Evolutionary conservation across 2,113 vertebrate species (phyloP), one percentile per base, ranked within the genome.

Genomic region (Turdus rufiventris): DNA sequence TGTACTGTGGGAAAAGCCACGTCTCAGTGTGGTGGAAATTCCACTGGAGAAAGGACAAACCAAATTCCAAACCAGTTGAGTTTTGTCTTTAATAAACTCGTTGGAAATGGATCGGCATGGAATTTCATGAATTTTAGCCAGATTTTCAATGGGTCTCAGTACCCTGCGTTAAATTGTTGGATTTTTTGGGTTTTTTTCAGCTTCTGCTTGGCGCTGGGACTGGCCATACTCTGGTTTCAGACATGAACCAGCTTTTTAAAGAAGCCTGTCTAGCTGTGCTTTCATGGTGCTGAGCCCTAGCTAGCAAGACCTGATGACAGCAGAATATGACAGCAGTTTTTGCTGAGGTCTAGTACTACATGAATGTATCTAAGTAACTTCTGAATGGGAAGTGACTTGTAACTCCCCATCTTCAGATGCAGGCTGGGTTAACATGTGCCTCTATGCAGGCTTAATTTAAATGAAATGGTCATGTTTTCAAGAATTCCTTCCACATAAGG

Each of bases 11-110:
- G 65, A 79, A 91, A 85, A 85, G 58, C 61, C 85, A 63, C 67
- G 67, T 89, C 5, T 51, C 80, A 40, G 13, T 60, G 43, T 48
- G 88, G 56, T 88, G 70, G 57, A 88, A 94, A 81, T 94, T 95
- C 68, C 61, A 78, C 40, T 51, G 36, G 14, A 90, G 51, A 75
- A 92, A 81, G 72, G 86, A 33, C 14, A n/a, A 72, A 20, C 63
- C 72, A 38, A 38, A 38, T 92, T 91, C 56, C 93, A 92, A 74
- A 89, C 60, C 84, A 65, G 5, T 19, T 81, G 61, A 56, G 61
- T 67, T 96, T 88, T 89, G 58, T 34, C 58, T 88, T 86, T 74
- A 88, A 74, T 80, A 86, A 74, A 75, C 29, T 70, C 2, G 2
- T 74, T 86, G 60, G 86, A 94, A 80, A 91, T 34, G 16, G 8